Conservation (phyloP, 2,113 vertebrate species). For the Oreochromis niloticus region DNA sequence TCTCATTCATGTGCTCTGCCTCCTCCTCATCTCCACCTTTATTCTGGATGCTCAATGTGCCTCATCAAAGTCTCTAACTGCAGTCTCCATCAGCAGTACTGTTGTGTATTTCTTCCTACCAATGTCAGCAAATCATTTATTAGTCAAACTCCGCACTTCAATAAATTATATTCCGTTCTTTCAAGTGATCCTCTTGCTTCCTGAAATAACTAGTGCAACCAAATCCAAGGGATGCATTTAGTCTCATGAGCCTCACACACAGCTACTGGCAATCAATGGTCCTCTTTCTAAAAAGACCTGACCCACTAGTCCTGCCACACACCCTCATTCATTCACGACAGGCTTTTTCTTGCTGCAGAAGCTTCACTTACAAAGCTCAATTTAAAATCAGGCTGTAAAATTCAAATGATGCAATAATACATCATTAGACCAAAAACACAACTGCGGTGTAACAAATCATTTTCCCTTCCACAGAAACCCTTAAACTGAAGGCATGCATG, state of each 20-base stretch:
- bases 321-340: background rate
- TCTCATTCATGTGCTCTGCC: background rate
- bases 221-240: background rate
- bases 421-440: background rate
- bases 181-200: background rate
- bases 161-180: fast-evolving
- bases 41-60: background rate
- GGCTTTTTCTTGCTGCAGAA: background rate
- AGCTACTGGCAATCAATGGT: background rate
- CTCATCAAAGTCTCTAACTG: background rate
- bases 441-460: background rate
- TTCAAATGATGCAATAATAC: background rate
- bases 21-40: background rate
- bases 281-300: background rate
- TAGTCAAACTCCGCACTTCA: fast-evolving
- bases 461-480: background rate
- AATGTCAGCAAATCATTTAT: background rate
- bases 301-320: background rate
- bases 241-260: background rate
- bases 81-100: background rate
- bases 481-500: background rate
- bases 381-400: background rate
- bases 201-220: background rate
- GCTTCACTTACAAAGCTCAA: background rate
- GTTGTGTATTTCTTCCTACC: background rate